Evolutionary conservation across 2,797 vertebrate species (phyloP).

Genomic region (Erpetoichthys calabaricus): DNA sequence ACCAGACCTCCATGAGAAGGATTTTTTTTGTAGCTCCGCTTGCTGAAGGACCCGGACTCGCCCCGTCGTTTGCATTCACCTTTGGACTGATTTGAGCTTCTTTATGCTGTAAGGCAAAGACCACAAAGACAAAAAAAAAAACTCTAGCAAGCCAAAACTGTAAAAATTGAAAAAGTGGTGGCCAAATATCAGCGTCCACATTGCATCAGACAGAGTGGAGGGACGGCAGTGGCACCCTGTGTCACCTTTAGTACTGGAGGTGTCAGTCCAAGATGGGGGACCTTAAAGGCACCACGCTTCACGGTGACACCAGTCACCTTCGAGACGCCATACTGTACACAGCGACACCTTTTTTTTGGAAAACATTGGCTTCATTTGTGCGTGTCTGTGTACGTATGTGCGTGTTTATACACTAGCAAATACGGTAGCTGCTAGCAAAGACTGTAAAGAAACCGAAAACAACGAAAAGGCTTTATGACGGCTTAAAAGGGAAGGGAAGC

Average conservation of each 20-base stretch:
- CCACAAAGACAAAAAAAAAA: slow-evolving; percentile 38
- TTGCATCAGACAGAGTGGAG: slow-evolving; percentile 39
- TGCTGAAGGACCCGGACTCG: too few species aligned
- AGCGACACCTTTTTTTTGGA: slow-evolving; percentile 51
- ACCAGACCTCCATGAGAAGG: too few species aligned
- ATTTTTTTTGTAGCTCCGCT: background rate
- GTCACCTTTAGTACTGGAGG: too few species aligned
- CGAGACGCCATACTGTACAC: slow-evolving; percentile 46
- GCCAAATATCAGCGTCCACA: slow-evolving; percentile 14
- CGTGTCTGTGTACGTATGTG: slow-evolving; percentile 23
- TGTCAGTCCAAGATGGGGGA: slow-evolving; percentile 21
- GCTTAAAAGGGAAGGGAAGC: slow-evolving; percentile 9
- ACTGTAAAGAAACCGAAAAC: slow-evolving; percentile 58
- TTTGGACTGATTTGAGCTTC: slow-evolving; percentile 19
- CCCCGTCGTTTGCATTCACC: too few species aligned
- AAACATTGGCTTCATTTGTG: slow-evolving; percentile 25
- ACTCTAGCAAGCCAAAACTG: slow-evolving; percentile 30
- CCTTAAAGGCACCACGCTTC: slow-evolving; percentile 50
- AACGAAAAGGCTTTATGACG: slow-evolving; percentile 40
- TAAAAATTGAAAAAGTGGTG: slow-evolving; percentile 25
- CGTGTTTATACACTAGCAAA: slow-evolving; percentile 56
- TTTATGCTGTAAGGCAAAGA: slow-evolving; percentile 34
- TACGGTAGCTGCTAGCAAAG: slow-evolving; percentile 62
- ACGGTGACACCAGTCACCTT: slow-evolving; percentile 42
- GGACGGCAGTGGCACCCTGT: slow-evolving; percentile 12